Base-by-base conservation (phyloP, 1,140 invertebrate species). In the Euglossa dilemma region DNA sequence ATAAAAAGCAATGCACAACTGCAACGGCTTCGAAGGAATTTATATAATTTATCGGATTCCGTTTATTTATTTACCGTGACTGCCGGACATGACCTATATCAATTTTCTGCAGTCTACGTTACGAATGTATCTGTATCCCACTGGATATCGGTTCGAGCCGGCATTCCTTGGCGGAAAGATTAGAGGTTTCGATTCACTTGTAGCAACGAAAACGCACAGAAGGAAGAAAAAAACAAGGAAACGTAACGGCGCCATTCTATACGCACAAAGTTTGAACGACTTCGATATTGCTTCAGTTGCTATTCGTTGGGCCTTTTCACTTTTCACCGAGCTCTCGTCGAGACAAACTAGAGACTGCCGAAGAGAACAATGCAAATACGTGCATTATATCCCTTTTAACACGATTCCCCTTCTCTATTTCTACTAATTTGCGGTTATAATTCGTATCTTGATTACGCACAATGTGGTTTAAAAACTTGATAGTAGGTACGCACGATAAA, bases 391-490 rank as follows among this genome's bases (percentile, higher is more conserved):
- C 12, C 18, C 25, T 56, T 74, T 76, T 45, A n/a, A 0, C 47
- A 28, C 2, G 61, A 61, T 71, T 76, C 78, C 71, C 80, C 66
- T 69, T 36, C 59, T 28, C 57, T 14, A 47, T 66, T 57, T 61
- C 56, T 6, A 11, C 54, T 84, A 87, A 87, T 87, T 87, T 76
- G 85, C 56, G 85, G 81, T 85, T 61, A 54, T 59, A 64, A 43
- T 57, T 72, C 76, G 47, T 61, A 80, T 87, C 78, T 64, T 67
- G 69, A 28, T 74, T 36, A 43, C 81, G 69, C 69, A 80, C 63
- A 71, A 25, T 85, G 47, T 18, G 76, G 85, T 72, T 36, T 84
- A 56, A 57, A 59, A 36, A 36, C 50, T 79, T 57, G 77, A 57
- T 80, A 70, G 61, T 69, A 36, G 1, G 36, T 71, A 47, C 18